Evolutionary conservation across 53 echinoderm and acorn worm genomes (phyloP), one percentile per base, ranked within the genome.

Genomic region (Temnopleurus reevesii): DNA sequence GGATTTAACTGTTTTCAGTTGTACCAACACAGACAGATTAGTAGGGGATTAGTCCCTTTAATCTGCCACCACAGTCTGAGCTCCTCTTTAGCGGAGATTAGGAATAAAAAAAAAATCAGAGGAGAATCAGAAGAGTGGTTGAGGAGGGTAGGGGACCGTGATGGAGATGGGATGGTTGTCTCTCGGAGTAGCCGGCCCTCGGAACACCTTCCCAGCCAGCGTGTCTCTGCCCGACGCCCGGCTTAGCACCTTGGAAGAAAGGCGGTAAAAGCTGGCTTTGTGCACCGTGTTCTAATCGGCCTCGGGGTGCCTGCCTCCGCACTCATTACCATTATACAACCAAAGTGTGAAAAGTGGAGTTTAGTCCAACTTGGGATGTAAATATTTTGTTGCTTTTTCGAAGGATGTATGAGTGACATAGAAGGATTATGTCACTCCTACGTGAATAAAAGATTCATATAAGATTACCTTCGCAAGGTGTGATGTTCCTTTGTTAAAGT

Each of bases 11-110:
- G 85, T 85, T 44, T 49, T 49, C 85, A 46, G 85, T 85, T 85
- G 85, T 59, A 59, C 85, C 85, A 59, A 85, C 59, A 85, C 85
- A 85, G 85, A 85, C 85, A 60, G 85, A 59, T 85, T 85, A 85
- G 60, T 43, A 45, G 60, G 45, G 2, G 51, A 31, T 34, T 55
- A 30, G 36, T 54, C 54, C 31, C 10, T n/a, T 54, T 55, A 83
- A 35, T 55, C 35, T 56, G 83, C 56, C 57, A 56, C 36, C 33
- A 21, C 15, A 83, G 83, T 83, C 83, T 83, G 83, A 83, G 46
- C 83, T 31, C 38, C 83, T 53, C 83, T 83, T 53, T 83, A 53
- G 55, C 0, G 56, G 83, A 15, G 55, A 27, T 51, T 12, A n/a
- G n/a, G n/a, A n/a, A n/a, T n/a, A n/a, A n/a, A n/a, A n/a, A 18